These are phyloP conservation scores for Pygocentrus nattereri DNA, from an alignment of 2,797 vertebrate genomes.

Conservation along the genomic window DNA sequence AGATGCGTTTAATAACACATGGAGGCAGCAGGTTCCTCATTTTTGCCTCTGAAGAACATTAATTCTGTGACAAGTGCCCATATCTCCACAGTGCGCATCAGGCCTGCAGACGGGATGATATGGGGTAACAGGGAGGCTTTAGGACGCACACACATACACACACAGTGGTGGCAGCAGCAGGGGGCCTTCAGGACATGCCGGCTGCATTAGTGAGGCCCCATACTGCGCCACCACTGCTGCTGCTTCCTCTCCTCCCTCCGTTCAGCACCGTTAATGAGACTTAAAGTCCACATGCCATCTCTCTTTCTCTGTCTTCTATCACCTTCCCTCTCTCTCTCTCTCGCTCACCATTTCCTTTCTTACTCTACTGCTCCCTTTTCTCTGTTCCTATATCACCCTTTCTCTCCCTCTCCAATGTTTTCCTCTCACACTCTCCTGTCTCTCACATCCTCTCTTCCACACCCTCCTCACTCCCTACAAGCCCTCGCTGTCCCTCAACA, in stretches of 20 bases:
- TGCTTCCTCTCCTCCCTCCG: constrained; percentile 25
- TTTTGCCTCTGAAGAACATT: background rate
- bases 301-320: background rate
- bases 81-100: constrained; percentile 23
- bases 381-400: background rate
- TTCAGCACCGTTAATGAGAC: constrained; percentile 45
- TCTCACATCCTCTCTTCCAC: no score
- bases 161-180: constrained; percentile 1
- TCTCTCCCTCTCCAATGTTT: background rate
- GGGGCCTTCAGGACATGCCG: constrained; percentile 47
- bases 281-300: constrained; percentile 8
- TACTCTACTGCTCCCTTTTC: background rate
- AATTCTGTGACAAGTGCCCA: background rate
- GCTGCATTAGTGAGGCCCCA: constrained; percentile 51
- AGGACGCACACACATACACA: constrained; percentile 36
- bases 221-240: constrained; percentile 30
- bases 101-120: constrained; percentile 30
- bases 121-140: constrained; percentile 38
- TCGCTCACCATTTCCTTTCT: background rate
- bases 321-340: background rate
- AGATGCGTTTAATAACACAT: constrained; percentile 36
- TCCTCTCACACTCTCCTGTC: background rate
- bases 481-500: no score
- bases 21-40: constrained; percentile 19
- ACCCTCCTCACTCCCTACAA: no score